Percentiles rank a stretch among this genome's conserved stretches.
These are phyloP conservation scores for Callipepla californica DNA, from an alignment of 2,113 vertebrate genomes.

Conservation along the genomic window DNA sequence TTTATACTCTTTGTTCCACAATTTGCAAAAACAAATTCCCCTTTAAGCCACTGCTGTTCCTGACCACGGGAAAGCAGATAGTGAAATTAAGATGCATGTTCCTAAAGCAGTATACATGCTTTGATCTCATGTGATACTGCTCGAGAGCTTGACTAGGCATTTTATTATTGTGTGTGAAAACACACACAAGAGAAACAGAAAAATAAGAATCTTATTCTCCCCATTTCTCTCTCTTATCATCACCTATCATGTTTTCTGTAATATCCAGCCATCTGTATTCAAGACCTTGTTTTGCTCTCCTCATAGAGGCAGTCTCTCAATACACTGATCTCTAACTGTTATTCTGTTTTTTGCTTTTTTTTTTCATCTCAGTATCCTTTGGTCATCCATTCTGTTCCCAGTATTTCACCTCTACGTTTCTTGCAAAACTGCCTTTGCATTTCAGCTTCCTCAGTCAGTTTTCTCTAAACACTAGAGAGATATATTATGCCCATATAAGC, in stretches of 20 bases:
- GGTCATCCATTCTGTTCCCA: not conserved
- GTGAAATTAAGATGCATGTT: not conserved
- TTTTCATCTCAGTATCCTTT: not conserved
- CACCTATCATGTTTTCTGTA: not conserved
- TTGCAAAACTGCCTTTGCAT: not conserved
- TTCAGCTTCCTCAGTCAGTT: not conserved
- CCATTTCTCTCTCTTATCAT: not conserved
- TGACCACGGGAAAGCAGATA: slow-evolving; percentile 24
- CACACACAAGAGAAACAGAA: not conserved
- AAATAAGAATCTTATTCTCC: not conserved
- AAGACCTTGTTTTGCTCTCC: not conserved
- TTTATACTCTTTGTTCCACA: slow-evolving; percentile 58
- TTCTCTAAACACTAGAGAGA: not conserved
- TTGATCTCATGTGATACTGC: not conserved
- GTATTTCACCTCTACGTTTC: not conserved
- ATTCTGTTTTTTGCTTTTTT: not conserved
- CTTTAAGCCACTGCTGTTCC: slow-evolving; percentile 52
- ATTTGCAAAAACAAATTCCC: slow-evolving; percentile 67
- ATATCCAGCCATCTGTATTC: not conserved
- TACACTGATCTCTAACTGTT: not conserved
- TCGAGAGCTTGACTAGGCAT: not conserved
- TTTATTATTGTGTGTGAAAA: not conserved
- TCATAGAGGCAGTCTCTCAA: not conserved
- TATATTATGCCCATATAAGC: not conserved
- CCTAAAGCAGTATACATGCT: not conserved